Percentiles rank a stretch among this genome's conserved stretches.
Evolutionary conservation across 2,113 vertebrate species (phyloP).

Genomic region (Prolemur simus): DNA sequence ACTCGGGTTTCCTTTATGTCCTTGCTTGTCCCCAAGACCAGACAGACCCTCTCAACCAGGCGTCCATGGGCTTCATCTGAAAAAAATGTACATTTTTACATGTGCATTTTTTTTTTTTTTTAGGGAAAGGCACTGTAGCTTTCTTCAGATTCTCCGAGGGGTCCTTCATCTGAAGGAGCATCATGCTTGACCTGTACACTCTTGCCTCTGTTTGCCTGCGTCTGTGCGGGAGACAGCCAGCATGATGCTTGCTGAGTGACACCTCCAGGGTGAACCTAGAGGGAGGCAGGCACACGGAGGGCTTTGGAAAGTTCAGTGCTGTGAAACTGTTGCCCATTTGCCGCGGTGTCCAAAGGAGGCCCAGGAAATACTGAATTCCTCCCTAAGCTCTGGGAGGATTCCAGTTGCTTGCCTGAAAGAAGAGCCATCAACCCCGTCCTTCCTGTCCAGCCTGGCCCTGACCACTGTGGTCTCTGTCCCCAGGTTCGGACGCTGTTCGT

Average conservation of each 20-base stretch:
- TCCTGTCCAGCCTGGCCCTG: not conserved
- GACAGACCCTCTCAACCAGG: not conserved
- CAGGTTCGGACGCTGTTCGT: conserved; percentile 97
- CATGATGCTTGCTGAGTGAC: not conserved
- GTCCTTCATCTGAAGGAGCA: not conserved
- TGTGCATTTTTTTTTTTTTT: not conserved
- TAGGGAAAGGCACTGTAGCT: not conserved
- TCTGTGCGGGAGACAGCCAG: not conserved
- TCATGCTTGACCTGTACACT: not conserved
- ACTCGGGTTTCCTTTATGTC: not conserved
- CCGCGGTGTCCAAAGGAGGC: not conserved
- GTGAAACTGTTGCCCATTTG: not conserved
- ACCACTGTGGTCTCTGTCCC: conserved; percentile 50
- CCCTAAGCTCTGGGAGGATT: not conserved
- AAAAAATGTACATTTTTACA: not conserved
- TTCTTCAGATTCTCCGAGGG: not conserved
- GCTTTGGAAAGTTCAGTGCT: not conserved
- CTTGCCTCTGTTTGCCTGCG: not conserved
- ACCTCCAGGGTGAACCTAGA: not conserved
- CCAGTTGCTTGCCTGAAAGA: not conserved
- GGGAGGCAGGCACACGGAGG: not conserved
- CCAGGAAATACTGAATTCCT: not conserved
- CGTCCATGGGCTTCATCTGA: not conserved
- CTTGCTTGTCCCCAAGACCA: not conserved
- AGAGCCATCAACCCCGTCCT: not conserved